Base-by-base conservation (phyloP, 2,797 vertebrate species). In the Enteromius argenteus region DNA sequence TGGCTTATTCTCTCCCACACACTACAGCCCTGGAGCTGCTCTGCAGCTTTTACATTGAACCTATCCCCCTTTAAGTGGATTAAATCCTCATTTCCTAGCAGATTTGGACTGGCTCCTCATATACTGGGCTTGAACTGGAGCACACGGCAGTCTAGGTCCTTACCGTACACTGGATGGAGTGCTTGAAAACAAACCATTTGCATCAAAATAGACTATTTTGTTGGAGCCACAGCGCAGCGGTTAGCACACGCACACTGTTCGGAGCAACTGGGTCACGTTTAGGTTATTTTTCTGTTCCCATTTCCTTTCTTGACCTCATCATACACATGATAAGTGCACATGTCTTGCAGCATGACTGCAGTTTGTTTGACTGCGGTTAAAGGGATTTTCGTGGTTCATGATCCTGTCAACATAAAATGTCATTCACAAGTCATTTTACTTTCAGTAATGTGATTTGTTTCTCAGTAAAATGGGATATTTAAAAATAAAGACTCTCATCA, bases 61-160 rank as follows among this genome's bases (percentile, higher is more conserved):
- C 51, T 51, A 17, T 69, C 11, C 46, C 32, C 42, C 5, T 77
- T 78, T 78, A 64, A 75, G 19, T 64, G 80, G 53, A 86, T 78
- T 86, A 82, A 82, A 82, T 69, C n/a, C 13, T 72, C 73, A 71
- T 72, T 82, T 86, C 56, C 80, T 82, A 42, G 23, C 44, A 46
- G 30, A 77, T 77, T 77, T 49, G 49, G 44, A 56, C 49, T 32
- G 44, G 23, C 19, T 49, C 80, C 35, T 71, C 37, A 49, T 44
- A 72, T 49, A 35, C 46, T 46, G 69, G 69, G 19, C 68, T 81
- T 62, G 39, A 81, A 62, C 64, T 80, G 23, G 67, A 73, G 37
- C 39, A 35, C 51, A 81, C 37, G 5, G 17, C 19, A 60, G 37
- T 32, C 19, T 42, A 60, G 5, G 23, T 62, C 37, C 19, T 72